Evolutionary conservation across 30 jellyfish, hydroid and myxozoan genomes (phyloP).

Genomic region (Hydra vulgaris): DNA sequence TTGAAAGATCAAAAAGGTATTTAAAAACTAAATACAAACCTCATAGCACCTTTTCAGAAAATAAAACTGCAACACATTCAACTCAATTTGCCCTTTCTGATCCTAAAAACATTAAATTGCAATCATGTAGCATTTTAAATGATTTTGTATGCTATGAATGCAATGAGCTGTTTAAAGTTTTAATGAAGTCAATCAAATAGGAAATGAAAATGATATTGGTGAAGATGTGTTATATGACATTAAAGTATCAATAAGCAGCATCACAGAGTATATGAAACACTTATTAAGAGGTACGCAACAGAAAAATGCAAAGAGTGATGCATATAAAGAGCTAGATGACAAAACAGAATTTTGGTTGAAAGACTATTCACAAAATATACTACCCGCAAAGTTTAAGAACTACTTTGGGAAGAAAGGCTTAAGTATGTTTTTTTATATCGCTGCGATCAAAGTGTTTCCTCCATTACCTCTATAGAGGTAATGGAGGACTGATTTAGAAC

Average conservation of each 20-base stretch:
- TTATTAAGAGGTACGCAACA: background rate
- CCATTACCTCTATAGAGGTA: conserved; percentile 9
- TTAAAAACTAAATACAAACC: too few species aligned
- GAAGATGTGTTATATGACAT: conserved; percentile 9
- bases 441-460: conserved; percentile 5
- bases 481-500: conserved; percentile 3
- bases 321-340: conserved; percentile 5
- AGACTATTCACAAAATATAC: conserved; percentile 4
- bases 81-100: too few species aligned
- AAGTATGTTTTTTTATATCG: conserved; percentile 12
- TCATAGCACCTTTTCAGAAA: too few species aligned
- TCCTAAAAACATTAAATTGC: too few species aligned
- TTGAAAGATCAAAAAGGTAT: too few species aligned
- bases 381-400: background rate
- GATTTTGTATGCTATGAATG: conserved; percentile 8
- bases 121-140: background rate
- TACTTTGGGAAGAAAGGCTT: conserved; percentile 15
- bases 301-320: conserved; percentile 6
- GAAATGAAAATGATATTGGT: conserved; percentile 1
- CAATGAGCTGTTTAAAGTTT: conserved; percentile 6
- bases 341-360: conserved; percentile 4
- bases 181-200: conserved; percentile 3
- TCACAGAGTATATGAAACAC: conserved; percentile 14
- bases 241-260: background rate
- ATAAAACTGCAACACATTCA: too few species aligned